Evolutionary conservation across 2,797 vertebrate species (phyloP).

Genomic region (Orestias chungarensis): DNA sequence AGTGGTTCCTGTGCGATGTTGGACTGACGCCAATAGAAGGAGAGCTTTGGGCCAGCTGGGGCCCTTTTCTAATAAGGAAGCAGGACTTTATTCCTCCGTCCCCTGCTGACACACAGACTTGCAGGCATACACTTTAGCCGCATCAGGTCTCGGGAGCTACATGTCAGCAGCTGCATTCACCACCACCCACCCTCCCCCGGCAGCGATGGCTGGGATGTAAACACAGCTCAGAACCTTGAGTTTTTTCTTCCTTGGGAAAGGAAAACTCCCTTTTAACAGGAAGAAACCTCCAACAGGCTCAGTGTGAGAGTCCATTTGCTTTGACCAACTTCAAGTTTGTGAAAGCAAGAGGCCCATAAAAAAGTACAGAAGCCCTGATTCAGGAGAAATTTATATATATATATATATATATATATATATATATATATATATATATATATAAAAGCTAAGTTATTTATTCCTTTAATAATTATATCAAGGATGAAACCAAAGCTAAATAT

Average conservation of each 20-base stretch:
- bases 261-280: not conserved
- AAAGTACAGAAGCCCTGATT: not conserved
- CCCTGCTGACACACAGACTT: conserved; percentile 48
- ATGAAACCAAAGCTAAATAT: not conserved
- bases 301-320: not conserved
- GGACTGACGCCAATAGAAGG: conserved; percentile 65
- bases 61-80: conserved; percentile 74
- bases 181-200: conserved; percentile 57
- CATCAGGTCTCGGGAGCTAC: conserved; percentile 50
- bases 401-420: not conserved
- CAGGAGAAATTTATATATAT: not conserved
- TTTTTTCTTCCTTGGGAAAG: conserved; percentile 30
- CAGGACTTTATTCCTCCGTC: conserved; percentile 62
- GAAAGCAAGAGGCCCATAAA: not conserved
- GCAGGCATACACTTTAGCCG: conserved; percentile 33
- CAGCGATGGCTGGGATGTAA: conserved; percentile 63
- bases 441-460: not conserved
- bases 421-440: not conserved
- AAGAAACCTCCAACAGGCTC: not conserved
- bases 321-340: not conserved
- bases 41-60: conserved; percentile 69
- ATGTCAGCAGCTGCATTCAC: conserved; percentile 74
- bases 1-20: conserved; percentile 66
- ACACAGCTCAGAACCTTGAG: conserved; percentile 62
- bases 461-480: not conserved